Percentiles rank a stretch among this genome's conserved stretches.
Conservation (phyloP, 2,888 invertebrate genomes). For the Andrena praecox region DNA sequence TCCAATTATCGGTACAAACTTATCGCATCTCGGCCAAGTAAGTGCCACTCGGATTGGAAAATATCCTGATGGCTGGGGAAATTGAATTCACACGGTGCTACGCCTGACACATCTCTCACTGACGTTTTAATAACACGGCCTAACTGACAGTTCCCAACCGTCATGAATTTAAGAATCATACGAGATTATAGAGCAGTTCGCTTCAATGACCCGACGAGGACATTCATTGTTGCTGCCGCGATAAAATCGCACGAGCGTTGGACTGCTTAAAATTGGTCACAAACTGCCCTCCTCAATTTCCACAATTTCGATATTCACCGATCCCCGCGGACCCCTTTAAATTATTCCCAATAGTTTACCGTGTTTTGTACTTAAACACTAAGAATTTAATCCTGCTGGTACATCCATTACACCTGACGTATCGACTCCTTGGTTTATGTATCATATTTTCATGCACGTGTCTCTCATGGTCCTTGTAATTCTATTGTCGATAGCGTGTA, state of each 20-base stretch:
- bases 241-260: no score
- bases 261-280: background rate
- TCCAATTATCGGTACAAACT: conserved; percentile 45
- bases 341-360: background rate
- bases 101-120: background rate
- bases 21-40: conserved; percentile 1
- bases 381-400: background rate
- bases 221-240: background rate
- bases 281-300: background rate
- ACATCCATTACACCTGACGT: background rate
- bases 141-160: background rate
- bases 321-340: no score
- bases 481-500: conserved; percentile 10
- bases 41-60: conserved; percentile 17
- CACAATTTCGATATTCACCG: no score
- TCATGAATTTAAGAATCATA: no score
- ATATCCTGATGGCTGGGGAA: background rate
- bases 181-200: no score
- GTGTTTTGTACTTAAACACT: background rate
- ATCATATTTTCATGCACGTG: background rate
- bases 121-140: background rate
- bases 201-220: background rate
- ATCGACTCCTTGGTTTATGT: background rate
- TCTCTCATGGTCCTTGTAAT: conserved; percentile 8
- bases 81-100: conserved; percentile 5